Percentiles rank a stretch among this genome's conserved stretches.
Conservation (phyloP, 2,797 vertebrate genomes). For the Sebastes matsubarae region DNA sequence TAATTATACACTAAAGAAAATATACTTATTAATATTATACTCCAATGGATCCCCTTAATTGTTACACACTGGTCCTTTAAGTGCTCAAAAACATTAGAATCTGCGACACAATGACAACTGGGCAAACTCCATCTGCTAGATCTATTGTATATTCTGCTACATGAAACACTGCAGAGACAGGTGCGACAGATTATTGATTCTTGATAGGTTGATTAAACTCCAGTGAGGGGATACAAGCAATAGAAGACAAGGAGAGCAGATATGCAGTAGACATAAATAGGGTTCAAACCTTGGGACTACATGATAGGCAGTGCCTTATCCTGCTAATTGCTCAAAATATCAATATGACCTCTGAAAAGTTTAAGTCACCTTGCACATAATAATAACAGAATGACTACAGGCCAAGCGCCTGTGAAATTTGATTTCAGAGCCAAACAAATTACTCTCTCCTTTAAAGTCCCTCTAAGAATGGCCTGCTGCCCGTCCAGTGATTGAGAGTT, state of each 20-base stretch:
- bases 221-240: background rate
- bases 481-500: slow-evolving; percentile 42
- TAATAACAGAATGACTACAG: slow-evolving; percentile 35
- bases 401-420: slow-evolving; percentile 42
- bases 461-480: slow-evolving; percentile 40
- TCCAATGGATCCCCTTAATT: too few species aligned
- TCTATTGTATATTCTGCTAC: background rate
- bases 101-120: background rate
- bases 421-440: slow-evolving; percentile 51
- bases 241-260: background rate
- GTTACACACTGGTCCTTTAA: too few species aligned
- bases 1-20: too few species aligned
- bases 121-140: background rate
- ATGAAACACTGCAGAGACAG: background rate
- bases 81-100: background rate
- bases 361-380: slow-evolving; percentile 33
- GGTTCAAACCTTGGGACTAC: background rate
- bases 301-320: background rate
- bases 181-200: background rate
- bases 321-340: slow-evolving; percentile 29
- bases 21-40: too few species aligned
- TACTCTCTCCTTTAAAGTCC: slow-evolving; percentile 38
- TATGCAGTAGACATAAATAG: background rate
- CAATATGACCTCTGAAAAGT: slow-evolving; percentile 22
- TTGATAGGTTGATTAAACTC: background rate